Percentiles rank a stretch among this genome's conserved stretches.
phyloP scores from a whole-genome alignment of 2,113 vertebrate genomes.

The Hepsetus odoe region DNA sequence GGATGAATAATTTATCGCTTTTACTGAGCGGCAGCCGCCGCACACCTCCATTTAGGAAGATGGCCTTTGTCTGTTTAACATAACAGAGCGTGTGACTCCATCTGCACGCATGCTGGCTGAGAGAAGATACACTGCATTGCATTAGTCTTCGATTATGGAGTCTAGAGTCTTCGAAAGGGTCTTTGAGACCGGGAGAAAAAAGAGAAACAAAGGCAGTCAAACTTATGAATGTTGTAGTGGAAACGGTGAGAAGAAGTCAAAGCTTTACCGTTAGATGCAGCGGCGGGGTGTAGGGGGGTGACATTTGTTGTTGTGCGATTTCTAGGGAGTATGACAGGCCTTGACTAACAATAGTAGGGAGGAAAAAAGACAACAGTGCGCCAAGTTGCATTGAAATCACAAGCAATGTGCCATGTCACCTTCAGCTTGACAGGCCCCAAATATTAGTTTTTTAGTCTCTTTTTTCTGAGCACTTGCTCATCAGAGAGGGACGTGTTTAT shows the following conservation, averaged over 20 bases:
- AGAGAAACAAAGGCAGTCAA: background rate
- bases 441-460: constrained; percentile 25
- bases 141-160: background rate
- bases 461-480: constrained; percentile 17
- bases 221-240: background rate
- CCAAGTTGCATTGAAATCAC: constrained; percentile 39
- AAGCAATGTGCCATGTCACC: constrained; percentile 39
- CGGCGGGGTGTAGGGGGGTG: background rate
- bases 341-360: constrained; percentile 31
- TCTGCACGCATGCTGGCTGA: background rate
- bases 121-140: background rate
- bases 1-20: constrained; percentile 73
- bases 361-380: constrained; percentile 1
- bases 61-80: constrained; percentile 56
- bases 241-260: background rate
- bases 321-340: constrained; percentile 27
- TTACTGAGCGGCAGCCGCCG: constrained; percentile 56
- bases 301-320: constrained; percentile 21
- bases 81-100: constrained; percentile 5
- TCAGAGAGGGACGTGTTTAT: constrained; percentile 31
- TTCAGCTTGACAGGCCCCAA: constrained; percentile 26
- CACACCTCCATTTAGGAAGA: constrained; percentile 62
- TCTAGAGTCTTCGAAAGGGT: background rate
- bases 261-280: background rate
- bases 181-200: background rate